A percentile compares a stretch with the other conserved stretches of the same genome.
phyloP scores from a whole-genome alignment of 2,113 vertebrate genomes.

The Xerus inauris region DNA sequence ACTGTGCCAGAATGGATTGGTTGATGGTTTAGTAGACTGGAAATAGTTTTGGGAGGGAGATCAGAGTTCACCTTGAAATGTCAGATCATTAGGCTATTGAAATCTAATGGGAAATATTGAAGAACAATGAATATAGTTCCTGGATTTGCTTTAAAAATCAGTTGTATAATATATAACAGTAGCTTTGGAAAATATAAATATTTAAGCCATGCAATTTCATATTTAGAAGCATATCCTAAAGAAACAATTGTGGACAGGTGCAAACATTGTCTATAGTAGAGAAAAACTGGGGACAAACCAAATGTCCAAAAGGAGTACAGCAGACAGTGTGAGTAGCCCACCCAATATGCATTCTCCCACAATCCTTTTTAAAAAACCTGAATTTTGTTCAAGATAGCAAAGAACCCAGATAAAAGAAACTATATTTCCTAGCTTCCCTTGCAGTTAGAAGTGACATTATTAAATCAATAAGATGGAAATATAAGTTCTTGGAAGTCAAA shows the following conservation, averaged over 20 bases:
- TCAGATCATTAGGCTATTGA: neutral
- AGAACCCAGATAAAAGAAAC: neutral
- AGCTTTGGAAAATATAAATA: neutral
- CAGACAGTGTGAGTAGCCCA: neutral
- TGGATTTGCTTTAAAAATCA: neutral
- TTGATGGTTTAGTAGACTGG: neutral
- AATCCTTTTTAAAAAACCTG: neutral
- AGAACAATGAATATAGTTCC: neutral
- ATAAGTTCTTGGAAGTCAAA: neutral
- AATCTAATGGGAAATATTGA: slow-evolving; percentile 3
- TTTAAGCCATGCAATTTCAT: neutral
- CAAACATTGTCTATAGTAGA: neutral
- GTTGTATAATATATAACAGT: neutral
- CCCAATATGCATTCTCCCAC: neutral
- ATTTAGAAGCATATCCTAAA: neutral
- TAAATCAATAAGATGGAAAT: neutral
- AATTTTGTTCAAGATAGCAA: neutral
- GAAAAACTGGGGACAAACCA: neutral
- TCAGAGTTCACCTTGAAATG: neutral
- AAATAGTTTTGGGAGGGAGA: neutral
- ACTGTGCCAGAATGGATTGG: neutral
- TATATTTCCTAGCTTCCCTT: neutral
- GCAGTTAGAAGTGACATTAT: neutral
- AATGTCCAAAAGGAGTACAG: neutral
- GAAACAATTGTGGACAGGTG: neutral